Evolutionary conservation across 2,888 invertebrate genomes (phyloP).

Genomic region (Campoplex nolae): DNA sequence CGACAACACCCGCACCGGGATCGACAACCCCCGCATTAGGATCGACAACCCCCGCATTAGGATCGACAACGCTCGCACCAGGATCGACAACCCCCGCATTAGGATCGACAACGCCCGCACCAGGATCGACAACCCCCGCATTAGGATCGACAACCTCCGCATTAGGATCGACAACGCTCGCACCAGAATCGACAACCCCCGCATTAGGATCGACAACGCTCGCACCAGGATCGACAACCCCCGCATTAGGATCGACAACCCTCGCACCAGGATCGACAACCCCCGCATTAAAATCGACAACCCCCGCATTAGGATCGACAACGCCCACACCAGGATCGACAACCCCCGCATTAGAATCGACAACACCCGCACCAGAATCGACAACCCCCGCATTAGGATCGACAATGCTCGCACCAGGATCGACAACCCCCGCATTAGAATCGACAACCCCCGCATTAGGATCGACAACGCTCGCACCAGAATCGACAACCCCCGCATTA

Average conservation of each 20-base stretch:
- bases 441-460: no score
- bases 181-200: neutral
- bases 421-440: no score
- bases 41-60: neutral
- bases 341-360: neutral
- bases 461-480: neutral
- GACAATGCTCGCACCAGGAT: neutral
- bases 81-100: neutral
- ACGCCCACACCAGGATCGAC: no score
- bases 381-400: neutral
- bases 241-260: neutral
- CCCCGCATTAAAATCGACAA: neutral
- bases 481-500: no score
- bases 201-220: no score
- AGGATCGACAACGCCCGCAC: neutral
- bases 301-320: neutral
- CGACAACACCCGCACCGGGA: neutral
- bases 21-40: neutral
- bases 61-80: neutral
- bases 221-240: neutral
- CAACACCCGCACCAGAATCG: neutral
- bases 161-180: neutral
- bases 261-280: neutral
- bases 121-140: neutral
- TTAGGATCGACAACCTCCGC: neutral